Evolutionary conservation across 2,797 vertebrate species (phyloP), one percentile per base, ranked within the genome.

Genomic region (Chaenodraco wilsoni): DNA sequence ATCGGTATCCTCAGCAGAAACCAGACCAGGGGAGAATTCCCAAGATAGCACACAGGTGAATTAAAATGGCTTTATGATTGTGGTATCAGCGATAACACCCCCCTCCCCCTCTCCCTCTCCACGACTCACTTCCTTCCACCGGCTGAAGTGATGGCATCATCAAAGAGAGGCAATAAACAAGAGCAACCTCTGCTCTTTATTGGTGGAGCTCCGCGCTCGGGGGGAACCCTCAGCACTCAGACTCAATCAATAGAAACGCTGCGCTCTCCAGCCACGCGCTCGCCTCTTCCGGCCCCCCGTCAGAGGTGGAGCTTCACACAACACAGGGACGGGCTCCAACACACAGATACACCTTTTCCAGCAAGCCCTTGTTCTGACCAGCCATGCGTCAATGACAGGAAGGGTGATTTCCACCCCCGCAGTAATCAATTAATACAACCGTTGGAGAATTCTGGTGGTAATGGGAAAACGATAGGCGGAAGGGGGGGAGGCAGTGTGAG

Each of bases 81-180:
- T 83, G 83, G 70, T 70, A 86, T 84, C 78, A 78, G 83, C 72
- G 72, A 84, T 86, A 88, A 84, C 19, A 76, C 80, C 69, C 46
- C 5, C 40, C 48, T 54, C 9, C 27, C 27, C 23, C 9, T 17
- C 4, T 3, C 23, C 7, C 33, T 37, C 33, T 72, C 63, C 44
- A 55, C 72, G 69, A 78, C 82, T 54, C 79, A 62, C 88, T 85
- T 84, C 48, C 67, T 50, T 59, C 61, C 74, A 69, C 31, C 37
- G 65, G 72, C 69, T 67, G 70, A 84, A 91, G 76, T 87, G 88
- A 91, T 88, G 89, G 83, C 88, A 88, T 91, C 89, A 83, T 93
- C 88, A 91, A 75, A 89, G 84, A 70, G 58, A 84, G 73, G 79
- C 76, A 85, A 84, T 89, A 90, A 89, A 90, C 76, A 86, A 84